These are phyloP conservation scores for Hedya salicella DNA, from an alignment of 2,888 invertebrate species.

Conservation along the genomic window DNA sequence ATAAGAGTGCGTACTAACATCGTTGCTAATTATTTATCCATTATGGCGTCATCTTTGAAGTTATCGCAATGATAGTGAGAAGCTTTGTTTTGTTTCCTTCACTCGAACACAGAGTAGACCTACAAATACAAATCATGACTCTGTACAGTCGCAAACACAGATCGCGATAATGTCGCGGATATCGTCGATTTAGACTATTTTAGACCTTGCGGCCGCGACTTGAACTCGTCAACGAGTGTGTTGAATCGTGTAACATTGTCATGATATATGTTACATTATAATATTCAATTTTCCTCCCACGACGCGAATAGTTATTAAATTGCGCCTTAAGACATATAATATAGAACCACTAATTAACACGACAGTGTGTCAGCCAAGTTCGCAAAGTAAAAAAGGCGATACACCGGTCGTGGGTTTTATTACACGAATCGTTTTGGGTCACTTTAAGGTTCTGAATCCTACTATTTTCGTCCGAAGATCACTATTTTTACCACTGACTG, in stretches of 20 bases:
- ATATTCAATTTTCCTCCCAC: background rate
- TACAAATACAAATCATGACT: too few relatives aligned
- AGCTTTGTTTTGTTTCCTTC: background rate
- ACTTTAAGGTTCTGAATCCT: too few relatives aligned
- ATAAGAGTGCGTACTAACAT: too few relatives aligned
- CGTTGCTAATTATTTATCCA: background rate
- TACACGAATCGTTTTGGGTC: too few relatives aligned
- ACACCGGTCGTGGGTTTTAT: too few relatives aligned
- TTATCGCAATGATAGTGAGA: constrained; percentile 1
- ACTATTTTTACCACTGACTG: too few relatives aligned
- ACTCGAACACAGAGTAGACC: background rate
- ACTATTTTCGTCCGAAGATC: too few relatives aligned
- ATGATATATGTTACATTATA: background rate
- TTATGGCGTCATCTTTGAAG: background rate
- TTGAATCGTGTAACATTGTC: background rate
- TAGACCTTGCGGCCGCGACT: background rate
- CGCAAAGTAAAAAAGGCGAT: too few relatives aligned
- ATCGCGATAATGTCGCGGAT: background rate
- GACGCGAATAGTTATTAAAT: background rate
- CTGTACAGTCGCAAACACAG: background rate
- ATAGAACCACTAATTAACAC: too few relatives aligned
- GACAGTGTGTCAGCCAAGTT: too few relatives aligned
- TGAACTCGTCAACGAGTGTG: background rate
- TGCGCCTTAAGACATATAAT: too few relatives aligned
- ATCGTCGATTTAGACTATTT: background rate